phyloP scores from a whole-genome alignment of 2,797 vertebrate genomes.

The Acanthornis magna region DNA sequence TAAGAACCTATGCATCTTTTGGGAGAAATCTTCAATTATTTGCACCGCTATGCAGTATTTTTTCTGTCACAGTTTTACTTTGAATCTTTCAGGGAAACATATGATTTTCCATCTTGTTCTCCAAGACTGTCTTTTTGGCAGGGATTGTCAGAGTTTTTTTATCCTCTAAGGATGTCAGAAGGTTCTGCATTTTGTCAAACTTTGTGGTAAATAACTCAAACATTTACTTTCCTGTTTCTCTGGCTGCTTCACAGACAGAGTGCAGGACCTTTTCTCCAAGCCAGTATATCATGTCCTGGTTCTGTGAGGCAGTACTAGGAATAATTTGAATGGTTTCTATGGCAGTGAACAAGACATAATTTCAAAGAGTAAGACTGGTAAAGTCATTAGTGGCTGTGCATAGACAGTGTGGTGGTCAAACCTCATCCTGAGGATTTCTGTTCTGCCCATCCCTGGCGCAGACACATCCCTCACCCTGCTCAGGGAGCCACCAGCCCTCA shows the following conservation, averaged over 20 bases:
- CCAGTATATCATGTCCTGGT: slow-evolving; percentile 19
- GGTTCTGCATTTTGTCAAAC: slow-evolving; percentile 60
- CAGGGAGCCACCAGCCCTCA: neutral
- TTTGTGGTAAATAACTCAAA: slow-evolving; percentile 54
- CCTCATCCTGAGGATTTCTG: neutral
- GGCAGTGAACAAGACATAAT: neutral
- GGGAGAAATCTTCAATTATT: slow-evolving; percentile 18
- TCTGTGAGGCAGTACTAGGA: neutral
- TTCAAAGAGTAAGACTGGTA: neutral
- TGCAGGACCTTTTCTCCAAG: slow-evolving; percentile 40
- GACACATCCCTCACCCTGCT: neutral
- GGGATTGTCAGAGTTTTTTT: slow-evolving; percentile 4
- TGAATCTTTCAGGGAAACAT: slow-evolving; percentile 5
- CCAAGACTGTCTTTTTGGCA: slow-evolving; percentile 52
- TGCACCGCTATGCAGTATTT: neutral
- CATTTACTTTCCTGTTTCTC: slow-evolving; percentile 47
- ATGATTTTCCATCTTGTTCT: slow-evolving; percentile 46
- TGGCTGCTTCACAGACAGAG: slow-evolving; percentile 39
- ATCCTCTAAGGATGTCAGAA: slow-evolving; percentile 38
- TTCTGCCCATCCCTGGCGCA: neutral
- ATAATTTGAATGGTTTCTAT: neutral
- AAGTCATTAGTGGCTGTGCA: neutral
- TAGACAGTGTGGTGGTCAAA: neutral
- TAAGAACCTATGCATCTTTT: neutral
- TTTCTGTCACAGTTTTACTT: slow-evolving; percentile 14